Evolutionary conservation across 2,797 vertebrate species (phyloP), one percentile per base, ranked within the genome.

Genomic region (Peromyscus melanophrys): DNA sequence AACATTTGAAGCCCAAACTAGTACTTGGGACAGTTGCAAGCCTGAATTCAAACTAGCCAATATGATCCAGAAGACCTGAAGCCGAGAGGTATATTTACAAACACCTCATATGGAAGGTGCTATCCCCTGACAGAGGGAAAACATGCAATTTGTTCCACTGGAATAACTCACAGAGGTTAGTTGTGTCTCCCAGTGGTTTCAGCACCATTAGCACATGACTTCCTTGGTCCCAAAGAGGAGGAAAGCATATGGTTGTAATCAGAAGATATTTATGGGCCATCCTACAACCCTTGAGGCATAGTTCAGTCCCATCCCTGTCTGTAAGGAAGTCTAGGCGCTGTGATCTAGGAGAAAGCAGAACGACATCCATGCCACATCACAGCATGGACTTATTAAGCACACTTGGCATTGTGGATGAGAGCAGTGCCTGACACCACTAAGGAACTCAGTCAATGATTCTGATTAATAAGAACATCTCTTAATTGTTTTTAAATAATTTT

Each of bases 381-480:
- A 61, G 49, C 84, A n/a, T 1, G 14, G 37, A 80, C 9, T 67
- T 31, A 16, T 1, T 34, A 59, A 57, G 31, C 14, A 34, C 76
- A 43, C 55, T 63, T 40, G n/a, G 27, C 40, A 27, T 25, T 43
- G 8, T 27, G 8, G 43, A 52, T 55, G 43, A 13, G 34, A 77
- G 27, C 9, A 29, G 8, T 21, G 23, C 59, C 89, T 77, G 29
- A 29, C 13, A 69, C 61, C 76, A 57, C 0, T 0, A 31, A 69
- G 31, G 14, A 34, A n/a, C 87, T 40, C 4, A 5, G 31, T 80
- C 17, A 34, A 11, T 21, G 80, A 73, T 34, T 81, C 9, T 43
- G 92, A 82, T 65, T 71, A 76, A 82, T 17, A 77, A 84, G 46
- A 81, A 43, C 16, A 25, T 67, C 92, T 90, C 77, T 88, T 73